Evolutionary conservation across 2,797 vertebrate genomes (phyloP).

Genomic region (Tympanoctomys barrerae): DNA sequence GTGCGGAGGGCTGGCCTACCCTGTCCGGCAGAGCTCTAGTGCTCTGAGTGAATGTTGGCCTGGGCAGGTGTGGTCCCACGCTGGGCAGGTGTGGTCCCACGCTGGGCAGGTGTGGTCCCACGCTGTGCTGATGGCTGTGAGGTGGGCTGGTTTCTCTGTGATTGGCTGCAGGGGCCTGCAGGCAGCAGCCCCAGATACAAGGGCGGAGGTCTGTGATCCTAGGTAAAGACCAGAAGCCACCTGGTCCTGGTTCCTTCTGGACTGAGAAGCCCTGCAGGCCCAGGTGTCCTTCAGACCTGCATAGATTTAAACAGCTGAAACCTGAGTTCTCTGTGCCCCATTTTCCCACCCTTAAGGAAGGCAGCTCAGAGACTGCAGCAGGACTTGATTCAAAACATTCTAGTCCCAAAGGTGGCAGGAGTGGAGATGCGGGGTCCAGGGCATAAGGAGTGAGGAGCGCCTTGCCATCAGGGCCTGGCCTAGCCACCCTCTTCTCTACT

Average conservation of each 20-base stretch:
- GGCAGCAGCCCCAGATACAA: background rate
- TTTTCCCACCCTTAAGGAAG: background rate
- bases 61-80: background rate
- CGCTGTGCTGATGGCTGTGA: background rate
- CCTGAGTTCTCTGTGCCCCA: background rate
- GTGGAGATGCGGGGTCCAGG: background rate
- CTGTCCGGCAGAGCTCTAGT: background rate
- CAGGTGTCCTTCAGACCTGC: background rate
- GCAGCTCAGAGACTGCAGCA: background rate
- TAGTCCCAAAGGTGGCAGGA: background rate
- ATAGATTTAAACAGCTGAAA: background rate
- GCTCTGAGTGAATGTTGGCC: background rate
- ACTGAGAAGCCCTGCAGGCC: background rate
- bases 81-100: conserved; percentile 21
- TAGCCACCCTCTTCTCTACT: background rate
- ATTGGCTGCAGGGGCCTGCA: background rate
- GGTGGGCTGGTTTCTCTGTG: background rate
- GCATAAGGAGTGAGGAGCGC: background rate
- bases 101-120: background rate
- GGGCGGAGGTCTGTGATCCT: background rate
- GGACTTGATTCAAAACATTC: background rate
- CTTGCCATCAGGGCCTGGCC: conserved; percentile 37
- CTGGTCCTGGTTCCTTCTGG: background rate
- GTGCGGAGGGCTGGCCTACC: background rate
- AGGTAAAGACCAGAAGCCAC: background rate